Evolutionary conservation across 2,888 invertebrate species (phyloP).

Genomic region (Epistrophella euchroma): DNA sequence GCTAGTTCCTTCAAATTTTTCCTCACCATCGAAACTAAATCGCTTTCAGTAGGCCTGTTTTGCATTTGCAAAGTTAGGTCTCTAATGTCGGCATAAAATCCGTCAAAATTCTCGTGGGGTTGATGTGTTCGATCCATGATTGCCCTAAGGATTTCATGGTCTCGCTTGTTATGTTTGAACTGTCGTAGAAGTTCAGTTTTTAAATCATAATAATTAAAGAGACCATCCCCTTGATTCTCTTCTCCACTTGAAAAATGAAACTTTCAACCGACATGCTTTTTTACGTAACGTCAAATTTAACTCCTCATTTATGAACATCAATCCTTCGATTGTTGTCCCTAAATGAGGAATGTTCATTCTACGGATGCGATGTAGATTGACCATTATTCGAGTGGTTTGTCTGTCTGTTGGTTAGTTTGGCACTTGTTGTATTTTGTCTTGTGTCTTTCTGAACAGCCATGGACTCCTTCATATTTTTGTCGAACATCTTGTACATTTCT

Average conservation of each 20-base stretch:
- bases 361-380: not conserved
- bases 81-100: not conserved
- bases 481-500: not conserved
- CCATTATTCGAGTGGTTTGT: not conserved
- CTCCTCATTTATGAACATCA: slow-evolving; percentile 25
- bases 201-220: not conserved
- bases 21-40: not conserved
- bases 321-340: not conserved
- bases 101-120: not conserved
- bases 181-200: not conserved
- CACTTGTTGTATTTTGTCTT: not conserved
- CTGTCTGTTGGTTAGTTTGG: not conserved
- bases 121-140: not conserved
- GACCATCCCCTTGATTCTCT: not conserved
- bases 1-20: not conserved
- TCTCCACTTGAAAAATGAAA: slow-evolving; percentile 17
- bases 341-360: not conserved
- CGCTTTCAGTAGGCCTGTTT: not conserved
- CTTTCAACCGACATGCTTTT: not conserved
- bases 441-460: not conserved
- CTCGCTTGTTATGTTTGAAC: not conserved
- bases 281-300: slow-evolving; percentile 5
- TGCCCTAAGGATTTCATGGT: slow-evolving; percentile 1
- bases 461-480: not conserved
- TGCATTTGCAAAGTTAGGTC: not conserved